Conservation (phyloP, 2,888 invertebrate genomes). For the Nasonovia ribisnigri region DNA sequence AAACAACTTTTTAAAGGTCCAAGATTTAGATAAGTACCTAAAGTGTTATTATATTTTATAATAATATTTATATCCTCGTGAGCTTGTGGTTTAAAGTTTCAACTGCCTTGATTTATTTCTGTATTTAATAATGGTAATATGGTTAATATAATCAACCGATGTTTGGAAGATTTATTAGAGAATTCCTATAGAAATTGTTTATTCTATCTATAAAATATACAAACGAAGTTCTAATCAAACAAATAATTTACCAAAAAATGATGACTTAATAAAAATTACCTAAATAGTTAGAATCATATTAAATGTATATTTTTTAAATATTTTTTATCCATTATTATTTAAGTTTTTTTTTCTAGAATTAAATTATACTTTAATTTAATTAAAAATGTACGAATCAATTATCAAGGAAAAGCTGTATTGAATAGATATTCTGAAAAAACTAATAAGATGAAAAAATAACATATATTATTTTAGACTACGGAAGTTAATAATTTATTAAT, state of each 20-base stretch:
- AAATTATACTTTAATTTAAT: neutral
- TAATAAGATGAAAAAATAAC: neutral
- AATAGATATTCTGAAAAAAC: neutral
- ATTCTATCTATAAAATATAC: neutral
- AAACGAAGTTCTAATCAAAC: neutral
- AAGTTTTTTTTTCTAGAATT: neutral
- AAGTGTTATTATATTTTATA: neutral
- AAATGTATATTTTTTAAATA: neutral
- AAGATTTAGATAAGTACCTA: no score
- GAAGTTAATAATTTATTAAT: neutral
- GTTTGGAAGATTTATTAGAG: neutral
- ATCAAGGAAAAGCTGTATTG: neutral
- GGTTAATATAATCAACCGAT: no score
- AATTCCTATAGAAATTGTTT: neutral
- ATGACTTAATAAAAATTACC: no score
- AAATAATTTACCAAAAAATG: neutral
- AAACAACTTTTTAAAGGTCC: no score
- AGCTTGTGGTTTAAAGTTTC: neutral
- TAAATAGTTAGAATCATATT: no score
- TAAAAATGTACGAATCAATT: neutral
- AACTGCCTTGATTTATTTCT: neutral
- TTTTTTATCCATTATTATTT: neutral
- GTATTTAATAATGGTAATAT: neutral
- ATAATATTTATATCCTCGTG: no score
- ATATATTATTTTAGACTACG: no score